Percentiles rank a stretch among this genome's conserved stretches.
Conservation (phyloP, 2,888 invertebrate species). For the Archaeoteleia sp. region DNA sequence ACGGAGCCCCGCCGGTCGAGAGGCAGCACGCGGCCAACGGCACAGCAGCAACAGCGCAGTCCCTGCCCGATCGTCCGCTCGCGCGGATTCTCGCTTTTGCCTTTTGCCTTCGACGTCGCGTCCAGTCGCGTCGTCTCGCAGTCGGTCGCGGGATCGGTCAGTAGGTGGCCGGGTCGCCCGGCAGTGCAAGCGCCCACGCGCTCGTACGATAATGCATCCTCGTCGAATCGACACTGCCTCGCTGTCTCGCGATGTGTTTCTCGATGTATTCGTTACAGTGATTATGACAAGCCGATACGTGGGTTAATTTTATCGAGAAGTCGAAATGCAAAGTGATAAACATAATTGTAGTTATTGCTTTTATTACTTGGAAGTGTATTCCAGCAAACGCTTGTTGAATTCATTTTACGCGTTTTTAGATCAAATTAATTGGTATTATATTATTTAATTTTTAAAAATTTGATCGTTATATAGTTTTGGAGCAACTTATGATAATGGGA, state of each 20-base stretch:
- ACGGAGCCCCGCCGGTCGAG: conserved; percentile 19
- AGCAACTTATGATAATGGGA: too few relatives aligned
- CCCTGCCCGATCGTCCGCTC: conserved; percentile 25
- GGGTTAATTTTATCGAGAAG: too few relatives aligned
- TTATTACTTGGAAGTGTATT: too few relatives aligned
- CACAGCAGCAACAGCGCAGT: conserved; percentile 20
- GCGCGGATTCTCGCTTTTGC: background rate
- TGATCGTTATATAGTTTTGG: too few relatives aligned
- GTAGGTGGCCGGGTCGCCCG: conserved; percentile 51
- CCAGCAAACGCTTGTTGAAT: too few relatives aligned
- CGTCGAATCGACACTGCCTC: conserved; percentile 21
- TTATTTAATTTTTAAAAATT: too few relatives aligned
- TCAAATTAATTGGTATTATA: too few relatives aligned
- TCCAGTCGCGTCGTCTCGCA: conserved; percentile 1
- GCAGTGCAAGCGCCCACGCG: conserved; percentile 42
- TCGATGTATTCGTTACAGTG: too few relatives aligned
- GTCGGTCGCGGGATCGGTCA: conserved; percentile 34
- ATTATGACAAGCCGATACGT: too few relatives aligned
- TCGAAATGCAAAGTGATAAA: too few relatives aligned
- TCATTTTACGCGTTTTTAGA: too few relatives aligned
- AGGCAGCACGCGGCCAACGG: conserved; percentile 37
- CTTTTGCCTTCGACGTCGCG: conserved; percentile 1
- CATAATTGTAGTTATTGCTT: too few relatives aligned
- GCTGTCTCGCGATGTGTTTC: conserved; percentile 29
- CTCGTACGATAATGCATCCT: conserved; percentile 25